These are phyloP conservation scores for Muraenolepis orangiensis DNA, from an alignment of 2,797 vertebrate species.

Conservation along the genomic window DNA sequence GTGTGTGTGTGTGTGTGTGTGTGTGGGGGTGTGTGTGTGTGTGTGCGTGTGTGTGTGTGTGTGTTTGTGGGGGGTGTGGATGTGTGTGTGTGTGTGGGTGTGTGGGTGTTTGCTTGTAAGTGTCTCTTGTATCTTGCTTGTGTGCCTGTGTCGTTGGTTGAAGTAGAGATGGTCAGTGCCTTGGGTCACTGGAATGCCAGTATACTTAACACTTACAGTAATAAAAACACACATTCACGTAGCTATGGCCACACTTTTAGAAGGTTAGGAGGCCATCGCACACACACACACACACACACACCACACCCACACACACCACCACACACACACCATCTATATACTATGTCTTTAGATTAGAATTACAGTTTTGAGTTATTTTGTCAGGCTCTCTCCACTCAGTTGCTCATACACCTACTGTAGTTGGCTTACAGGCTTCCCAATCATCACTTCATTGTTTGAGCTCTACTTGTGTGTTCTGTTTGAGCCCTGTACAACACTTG, in stretches of 20 bases:
- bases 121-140: too few relatives aligned
- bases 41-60: too few relatives aligned
- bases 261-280: background rate
- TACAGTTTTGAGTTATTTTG: too few relatives aligned
- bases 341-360: background rate
- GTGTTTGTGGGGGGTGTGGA: too few relatives aligned
- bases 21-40: background rate
- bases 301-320: too few relatives aligned
- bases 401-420: too few relatives aligned
- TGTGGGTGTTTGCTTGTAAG: too few relatives aligned
- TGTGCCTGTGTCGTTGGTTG: conserved; percentile 31
- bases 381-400: too few relatives aligned
- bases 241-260: background rate
- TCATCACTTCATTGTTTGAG: background rate
- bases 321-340: conserved; percentile 5
- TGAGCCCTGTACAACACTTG: background rate
- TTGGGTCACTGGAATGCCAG: conserved; percentile 16
- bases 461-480: background rate
- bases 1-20: conserved; percentile 36
- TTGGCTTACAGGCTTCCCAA: too few relatives aligned
- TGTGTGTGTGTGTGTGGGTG: conserved; percentile 30
- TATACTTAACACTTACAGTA: conserved; percentile 8
- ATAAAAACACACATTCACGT: conserved; percentile 4
- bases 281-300: too few relatives aligned
- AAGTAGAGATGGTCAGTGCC: conserved; percentile 43